Evolutionary conservation across 2,113 vertebrate species (phyloP).

Genomic region (Probosciger aterrimus): DNA sequence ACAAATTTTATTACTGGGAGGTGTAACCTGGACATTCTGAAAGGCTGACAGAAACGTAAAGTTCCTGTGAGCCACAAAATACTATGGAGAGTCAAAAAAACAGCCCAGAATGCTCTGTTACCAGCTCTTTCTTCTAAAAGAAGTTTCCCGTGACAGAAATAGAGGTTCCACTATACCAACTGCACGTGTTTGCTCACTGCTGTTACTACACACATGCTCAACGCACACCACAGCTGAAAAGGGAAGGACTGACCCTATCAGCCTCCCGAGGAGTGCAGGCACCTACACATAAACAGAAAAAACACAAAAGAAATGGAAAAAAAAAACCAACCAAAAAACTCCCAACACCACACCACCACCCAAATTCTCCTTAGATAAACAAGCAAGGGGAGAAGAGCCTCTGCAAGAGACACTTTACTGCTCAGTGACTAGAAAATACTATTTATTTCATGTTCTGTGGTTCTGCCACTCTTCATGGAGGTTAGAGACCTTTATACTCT

Average conservation of each 20-base stretch:
- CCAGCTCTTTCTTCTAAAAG: background rate
- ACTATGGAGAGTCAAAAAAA: background rate
- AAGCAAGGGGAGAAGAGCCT: background rate
- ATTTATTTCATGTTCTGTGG: background rate
- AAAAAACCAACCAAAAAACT: background rate
- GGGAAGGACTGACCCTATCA: background rate
- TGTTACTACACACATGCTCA: background rate
- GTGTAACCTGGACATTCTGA: background rate
- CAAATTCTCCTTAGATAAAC: background rate
- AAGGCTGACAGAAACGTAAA: background rate
- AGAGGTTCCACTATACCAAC: background rate
- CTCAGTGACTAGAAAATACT: background rate
- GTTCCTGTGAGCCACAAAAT: background rate
- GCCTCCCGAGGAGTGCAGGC: background rate
- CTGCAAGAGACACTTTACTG: background rate
- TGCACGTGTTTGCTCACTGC: background rate
- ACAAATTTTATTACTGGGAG: background rate
- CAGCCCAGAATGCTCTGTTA: background rate
- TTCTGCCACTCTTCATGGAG: background rate
- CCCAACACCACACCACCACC: background rate
- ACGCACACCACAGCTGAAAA: background rate
- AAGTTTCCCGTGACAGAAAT: background rate
- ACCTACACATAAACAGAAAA: background rate
- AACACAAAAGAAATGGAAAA: background rate
- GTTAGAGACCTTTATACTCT: background rate